Base-by-base conservation (phyloP, 2,797 vertebrate genomes). In the Epinephelus awoara region DNA sequence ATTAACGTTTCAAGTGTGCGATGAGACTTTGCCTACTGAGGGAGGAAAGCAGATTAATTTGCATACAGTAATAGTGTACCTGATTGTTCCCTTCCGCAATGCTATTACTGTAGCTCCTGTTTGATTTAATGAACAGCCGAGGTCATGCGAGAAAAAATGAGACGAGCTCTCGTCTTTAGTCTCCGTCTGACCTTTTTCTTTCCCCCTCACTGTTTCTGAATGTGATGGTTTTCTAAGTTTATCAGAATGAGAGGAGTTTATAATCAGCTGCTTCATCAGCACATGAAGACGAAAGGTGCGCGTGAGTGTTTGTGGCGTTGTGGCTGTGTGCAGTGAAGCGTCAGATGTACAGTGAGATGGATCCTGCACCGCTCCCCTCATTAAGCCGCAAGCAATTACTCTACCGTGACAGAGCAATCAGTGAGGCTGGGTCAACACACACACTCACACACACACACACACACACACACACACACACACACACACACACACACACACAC, bases 381-480 rank as follows among this genome's bases (percentile, higher is more conserved):
- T 92, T 92, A 91, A 80, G 87, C 79, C 50, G 23, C 72, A 21
- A 75, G 83, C 88, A 89, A 91, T 93, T 91, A 94, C 90, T 91
- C 88, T 77, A 80, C 79, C 18, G 17, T 90, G 92, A 91, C 92
- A 90, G 77, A 84, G 86, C 82, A 91, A 92, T 93, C 92, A 92
- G 85, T 61, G 55, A 81, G 84, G 57, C 70, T 42, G 59, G 54
- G 79, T 80, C 69, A 78, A 52, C 61, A 75, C 62, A 49, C 70
- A 61, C 54, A 75, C 62, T 55, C 52, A 51, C 62, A 58, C 77
- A 62, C 62, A 65, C 21, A 58, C 64, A 57, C 19, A 40, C 50
- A 44, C 64, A 34, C 34, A 38, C 2, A 75, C 74, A 56, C 58
- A 81, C 71, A 49, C 69, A 52, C 61, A 75, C 62, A 49, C 70